Conservation (phyloP, 2,797 vertebrate genomes). For the Characodon lateralis region DNA sequence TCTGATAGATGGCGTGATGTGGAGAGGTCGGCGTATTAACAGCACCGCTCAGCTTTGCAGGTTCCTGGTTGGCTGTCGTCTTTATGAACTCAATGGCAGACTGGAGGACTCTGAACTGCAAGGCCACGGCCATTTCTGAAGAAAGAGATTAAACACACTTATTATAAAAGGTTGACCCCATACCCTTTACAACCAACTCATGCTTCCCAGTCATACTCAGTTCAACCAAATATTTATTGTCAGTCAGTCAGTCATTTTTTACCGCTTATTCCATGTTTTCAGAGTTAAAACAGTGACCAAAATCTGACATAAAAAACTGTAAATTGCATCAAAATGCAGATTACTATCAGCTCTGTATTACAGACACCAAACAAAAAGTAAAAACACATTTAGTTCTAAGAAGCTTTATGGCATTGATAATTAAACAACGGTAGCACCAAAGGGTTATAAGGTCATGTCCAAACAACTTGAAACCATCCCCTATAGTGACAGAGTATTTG, state of each 20-base stretch:
- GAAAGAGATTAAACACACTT: neutral
- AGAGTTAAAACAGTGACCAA: neutral
- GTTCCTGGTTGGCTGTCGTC: conserved; percentile 89
- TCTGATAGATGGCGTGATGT: conserved; percentile 84
- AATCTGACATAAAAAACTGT: neutral
- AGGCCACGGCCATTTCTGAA: conserved; percentile 91
- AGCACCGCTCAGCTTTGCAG: conserved; percentile 79
- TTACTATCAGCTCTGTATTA: neutral
- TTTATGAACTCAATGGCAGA: conserved; percentile 94
- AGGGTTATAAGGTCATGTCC: too few species aligned
- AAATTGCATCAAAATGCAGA: neutral
- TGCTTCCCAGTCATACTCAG: neutral
- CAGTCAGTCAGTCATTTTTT: too few species aligned
- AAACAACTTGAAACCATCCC: too few species aligned
- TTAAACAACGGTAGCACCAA: too few species aligned
- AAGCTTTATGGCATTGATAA: too few species aligned
- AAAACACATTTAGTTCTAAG: neutral
- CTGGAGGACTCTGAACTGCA: conserved; percentile 94
- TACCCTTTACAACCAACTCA: too few species aligned
- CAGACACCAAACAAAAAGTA: neutral
- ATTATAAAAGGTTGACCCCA: neutral
- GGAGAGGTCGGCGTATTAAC: conserved; percentile 71
- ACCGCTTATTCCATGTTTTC: neutral
- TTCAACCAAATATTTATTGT: too few species aligned
- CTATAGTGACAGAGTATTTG: too few species aligned